These are phyloP conservation scores for Drosophila suboccidentalis DNA, from an alignment of 2,888 invertebrate genomes.

Conservation along the genomic window DNA sequence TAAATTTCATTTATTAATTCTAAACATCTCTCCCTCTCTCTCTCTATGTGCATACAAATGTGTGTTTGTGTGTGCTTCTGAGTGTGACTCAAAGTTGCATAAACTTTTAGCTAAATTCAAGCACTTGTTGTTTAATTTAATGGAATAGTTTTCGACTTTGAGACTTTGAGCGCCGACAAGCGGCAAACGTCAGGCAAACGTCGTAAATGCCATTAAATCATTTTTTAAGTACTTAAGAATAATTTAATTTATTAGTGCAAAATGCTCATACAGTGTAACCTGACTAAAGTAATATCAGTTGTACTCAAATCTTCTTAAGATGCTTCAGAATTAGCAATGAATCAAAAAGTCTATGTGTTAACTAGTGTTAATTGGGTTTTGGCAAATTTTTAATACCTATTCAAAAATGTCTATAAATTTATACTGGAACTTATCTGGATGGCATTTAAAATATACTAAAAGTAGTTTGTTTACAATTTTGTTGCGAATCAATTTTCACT, in stretches of 20 bases:
- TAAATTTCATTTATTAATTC: constrained; percentile 69
- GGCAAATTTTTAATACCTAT: not conserved
- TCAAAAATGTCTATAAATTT: not conserved
- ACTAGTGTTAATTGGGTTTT: not conserved
- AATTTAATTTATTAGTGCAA: constrained; percentile 66
- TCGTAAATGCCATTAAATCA: constrained; percentile 67
- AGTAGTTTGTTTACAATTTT: not conserved
- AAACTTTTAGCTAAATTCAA: constrained; percentile 65
- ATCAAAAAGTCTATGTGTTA: too few species aligned
- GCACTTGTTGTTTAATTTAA: constrained; percentile 73
- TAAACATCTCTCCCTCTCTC: constrained; percentile 36
- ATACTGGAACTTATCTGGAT: not conserved
- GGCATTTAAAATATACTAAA: not conserved
- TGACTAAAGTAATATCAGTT: constrained; percentile 19
- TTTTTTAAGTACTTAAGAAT: constrained; percentile 65
- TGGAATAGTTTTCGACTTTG: constrained; percentile 58
- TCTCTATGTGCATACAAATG: not conserved
- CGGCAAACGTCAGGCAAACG: constrained; percentile 2
- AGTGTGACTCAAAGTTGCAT: constrained; percentile 47
- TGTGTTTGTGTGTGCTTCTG: constrained; percentile 16
- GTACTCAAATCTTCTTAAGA: not conserved
- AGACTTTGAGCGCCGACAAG: constrained; percentile 5
- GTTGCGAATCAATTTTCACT: not conserved
- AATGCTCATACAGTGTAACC: constrained; percentile 46
- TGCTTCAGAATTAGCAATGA: not conserved